Percentiles rank a stretch among this genome's conserved stretches.
Evolutionary conservation across 2,113 vertebrate genomes (phyloP).

Genomic region (Condylura cristata): DNA sequence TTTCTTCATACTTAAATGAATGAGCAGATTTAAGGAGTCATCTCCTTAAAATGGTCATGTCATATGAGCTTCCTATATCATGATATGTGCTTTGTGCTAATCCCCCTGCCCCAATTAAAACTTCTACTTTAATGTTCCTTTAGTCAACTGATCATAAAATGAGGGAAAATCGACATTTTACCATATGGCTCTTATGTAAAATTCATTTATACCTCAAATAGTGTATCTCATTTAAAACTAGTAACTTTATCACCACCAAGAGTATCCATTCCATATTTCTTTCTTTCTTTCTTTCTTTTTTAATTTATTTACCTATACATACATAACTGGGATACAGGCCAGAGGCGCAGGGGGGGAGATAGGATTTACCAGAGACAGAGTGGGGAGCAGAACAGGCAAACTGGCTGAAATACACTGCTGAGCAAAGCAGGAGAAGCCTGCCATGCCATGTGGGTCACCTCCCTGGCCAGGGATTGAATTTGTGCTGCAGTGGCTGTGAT

Average conservation of each 20-base stretch:
- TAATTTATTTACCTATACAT: no score
- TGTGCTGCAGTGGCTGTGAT: no score
- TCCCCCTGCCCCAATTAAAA: background rate
- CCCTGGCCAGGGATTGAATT: no score
- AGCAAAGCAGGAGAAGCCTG: no score
- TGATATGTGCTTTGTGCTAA: background rate
- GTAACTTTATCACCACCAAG: slow-evolving; percentile 2
- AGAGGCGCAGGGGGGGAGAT: no score
- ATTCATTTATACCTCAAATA: background rate
- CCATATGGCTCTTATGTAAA: slow-evolving; percentile 41
- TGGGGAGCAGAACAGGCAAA: no score
- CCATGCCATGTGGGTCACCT: no score
- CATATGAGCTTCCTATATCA: background rate
- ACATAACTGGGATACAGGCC: no score
- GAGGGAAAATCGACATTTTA: slow-evolving; percentile 32
- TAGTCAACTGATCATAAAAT: slow-evolving; percentile 11
- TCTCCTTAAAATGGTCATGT: slow-evolving; percentile 25
- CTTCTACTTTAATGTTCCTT: slow-evolving; percentile 19
- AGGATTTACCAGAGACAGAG: no score
- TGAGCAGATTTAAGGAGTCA: background rate
- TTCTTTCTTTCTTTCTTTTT: no score
- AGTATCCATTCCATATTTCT: slow-evolving; percentile 3
- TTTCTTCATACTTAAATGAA: slow-evolving; percentile 9
- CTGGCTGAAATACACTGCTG: no score
- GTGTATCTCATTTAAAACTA: slow-evolving; percentile 29